Evolutionary conservation across 2,888 invertebrate genomes (phyloP).

Genomic region (Drosophila acutilabella): DNA sequence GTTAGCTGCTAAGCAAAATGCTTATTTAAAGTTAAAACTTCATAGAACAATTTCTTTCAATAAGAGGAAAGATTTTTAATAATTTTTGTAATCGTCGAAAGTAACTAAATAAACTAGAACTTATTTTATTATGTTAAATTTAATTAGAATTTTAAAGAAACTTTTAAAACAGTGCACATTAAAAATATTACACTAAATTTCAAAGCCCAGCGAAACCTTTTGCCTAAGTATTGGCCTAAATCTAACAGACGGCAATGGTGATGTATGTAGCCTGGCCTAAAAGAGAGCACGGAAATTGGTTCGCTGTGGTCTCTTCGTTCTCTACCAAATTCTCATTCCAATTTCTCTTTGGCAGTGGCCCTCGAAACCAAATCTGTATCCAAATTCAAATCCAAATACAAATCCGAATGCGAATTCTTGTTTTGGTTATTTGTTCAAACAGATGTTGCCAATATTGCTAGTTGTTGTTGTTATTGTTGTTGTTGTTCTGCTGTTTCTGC

Average conservation of each 20-base stretch:
- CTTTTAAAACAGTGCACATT: too few relatives aligned
- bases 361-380: constrained; percentile 4
- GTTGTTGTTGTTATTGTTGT: constrained; percentile 32
- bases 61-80: too few relatives aligned
- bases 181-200: neutral
- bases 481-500: constrained; percentile 20
- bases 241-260: constrained; percentile 27
- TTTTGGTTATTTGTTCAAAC: constrained; percentile 75
- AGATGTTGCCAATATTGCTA: constrained; percentile 68
- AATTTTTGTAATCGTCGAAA: too few relatives aligned
- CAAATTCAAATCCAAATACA: neutral
- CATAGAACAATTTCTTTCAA: too few relatives aligned
- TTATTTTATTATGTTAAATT: too few relatives aligned
- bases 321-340: neutral
- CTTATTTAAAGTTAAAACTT: too few relatives aligned
- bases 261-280: constrained; percentile 41
- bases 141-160: too few relatives aligned
- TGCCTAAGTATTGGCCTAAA: constrained; percentile 19
- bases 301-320: constrained; percentile 41
- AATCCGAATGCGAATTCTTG: constrained; percentile 44
- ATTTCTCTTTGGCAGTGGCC: constrained; percentile 11
- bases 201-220: constrained; percentile 14
- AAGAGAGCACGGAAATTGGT: constrained; percentile 54
- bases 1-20: too few relatives aligned
- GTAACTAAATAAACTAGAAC: too few relatives aligned